Percentiles rank a stretch among this genome's conserved stretches.
Evolutionary conservation across 2,113 vertebrate genomes (phyloP).

Genomic region (Atrichornis clamosus): DNA sequence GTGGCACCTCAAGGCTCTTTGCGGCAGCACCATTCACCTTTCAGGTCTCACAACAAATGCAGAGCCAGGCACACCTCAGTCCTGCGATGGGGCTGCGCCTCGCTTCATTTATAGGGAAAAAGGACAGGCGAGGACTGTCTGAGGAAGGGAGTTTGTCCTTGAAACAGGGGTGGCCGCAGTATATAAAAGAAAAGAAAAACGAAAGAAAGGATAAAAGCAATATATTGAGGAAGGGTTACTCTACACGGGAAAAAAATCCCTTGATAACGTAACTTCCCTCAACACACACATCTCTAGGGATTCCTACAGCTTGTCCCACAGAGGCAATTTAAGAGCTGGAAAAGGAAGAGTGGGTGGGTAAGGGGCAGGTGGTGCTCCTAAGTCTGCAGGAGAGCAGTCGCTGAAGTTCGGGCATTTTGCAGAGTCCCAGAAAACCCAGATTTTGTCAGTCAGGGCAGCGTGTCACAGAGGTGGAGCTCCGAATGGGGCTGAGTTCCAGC

Average conservation of each 20-base stretch:
- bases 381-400: background rate
- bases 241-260: background rate
- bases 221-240: background rate
- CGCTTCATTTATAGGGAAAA: background rate
- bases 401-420: background rate
- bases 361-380: background rate
- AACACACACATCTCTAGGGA: background rate
- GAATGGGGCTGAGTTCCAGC: background rate
- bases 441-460: background rate
- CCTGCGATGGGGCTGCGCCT: background rate
- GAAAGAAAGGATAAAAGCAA: background rate
- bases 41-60: background rate
- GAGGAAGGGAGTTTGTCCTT: background rate
- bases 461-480: background rate
- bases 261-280: background rate
- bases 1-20: background rate
- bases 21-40: background rate
- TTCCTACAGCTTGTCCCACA: background rate
- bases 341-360: background rate
- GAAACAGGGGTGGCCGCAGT: fast-evolving
- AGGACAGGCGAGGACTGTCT: background rate
- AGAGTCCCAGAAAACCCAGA: background rate
- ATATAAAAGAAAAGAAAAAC: background rate
- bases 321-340: background rate
- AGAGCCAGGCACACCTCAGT: background rate